phyloP scores from a whole-genome alignment of 2,113 vertebrate species.

The Euleptes europaea region DNA sequence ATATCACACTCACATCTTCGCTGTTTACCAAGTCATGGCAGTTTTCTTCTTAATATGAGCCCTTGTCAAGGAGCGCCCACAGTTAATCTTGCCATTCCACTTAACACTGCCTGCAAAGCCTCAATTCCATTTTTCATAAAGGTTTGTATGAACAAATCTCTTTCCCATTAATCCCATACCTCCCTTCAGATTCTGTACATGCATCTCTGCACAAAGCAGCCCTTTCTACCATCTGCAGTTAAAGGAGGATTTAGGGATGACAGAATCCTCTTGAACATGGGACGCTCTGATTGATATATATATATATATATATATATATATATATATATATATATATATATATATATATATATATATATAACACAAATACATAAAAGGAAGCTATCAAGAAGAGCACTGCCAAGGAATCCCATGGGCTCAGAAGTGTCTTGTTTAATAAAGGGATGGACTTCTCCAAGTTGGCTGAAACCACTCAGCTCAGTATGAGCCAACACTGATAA shows the following conservation, averaged over 20 bases:
- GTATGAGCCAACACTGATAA: background rate
- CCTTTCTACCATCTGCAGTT: slow-evolving; percentile 10
- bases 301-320: background rate
- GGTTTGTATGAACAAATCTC: slow-evolving; percentile 54
- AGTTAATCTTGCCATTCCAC: slow-evolving; percentile 50
- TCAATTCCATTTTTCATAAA: slow-evolving; percentile 57
- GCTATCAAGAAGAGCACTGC: slow-evolving; percentile 30
- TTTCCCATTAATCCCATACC: slow-evolving; percentile 49
- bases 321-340: too few species aligned
- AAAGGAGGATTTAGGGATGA: slow-evolving; percentile 54
- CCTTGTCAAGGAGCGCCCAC: background rate
- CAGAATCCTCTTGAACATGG: slow-evolving; percentile 44
- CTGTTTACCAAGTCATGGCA: slow-evolving; percentile 55
- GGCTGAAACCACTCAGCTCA: slow-evolving; percentile 20
- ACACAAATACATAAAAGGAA: slow-evolving; percentile 17
- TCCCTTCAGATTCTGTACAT: background rate
- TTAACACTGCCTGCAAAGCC: slow-evolving; percentile 39
- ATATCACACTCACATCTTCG: slow-evolving; percentile 56
- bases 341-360: background rate
- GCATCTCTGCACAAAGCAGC: background rate
- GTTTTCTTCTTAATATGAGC: slow-evolving; percentile 51
- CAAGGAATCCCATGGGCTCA: background rate
- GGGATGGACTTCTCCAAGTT: background rate
- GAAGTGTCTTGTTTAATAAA: background rate
- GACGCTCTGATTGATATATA: slow-evolving; percentile 36